Percentiles rank a stretch among this genome's conserved stretches.
Evolutionary conservation across 2,113 vertebrate genomes (phyloP).

Genomic region (Vimba vimba): DNA sequence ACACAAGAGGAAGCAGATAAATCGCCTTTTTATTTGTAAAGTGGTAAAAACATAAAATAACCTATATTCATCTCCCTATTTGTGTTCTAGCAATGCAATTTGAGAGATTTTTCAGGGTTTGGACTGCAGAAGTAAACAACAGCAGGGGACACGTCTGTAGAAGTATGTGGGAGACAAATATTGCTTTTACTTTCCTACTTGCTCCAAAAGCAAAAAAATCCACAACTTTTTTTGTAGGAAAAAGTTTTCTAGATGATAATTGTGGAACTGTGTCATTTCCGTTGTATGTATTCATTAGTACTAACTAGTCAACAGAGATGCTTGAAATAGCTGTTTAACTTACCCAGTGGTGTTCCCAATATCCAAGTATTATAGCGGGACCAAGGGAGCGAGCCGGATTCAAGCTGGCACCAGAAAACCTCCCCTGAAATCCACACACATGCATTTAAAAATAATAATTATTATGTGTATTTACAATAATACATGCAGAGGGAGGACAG

Average conservation of each 20-base stretch:
- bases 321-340: slow-evolving; percentile 53
- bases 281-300: too few relatives aligned
- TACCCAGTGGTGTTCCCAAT: slow-evolving; percentile 86
- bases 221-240: too few relatives aligned
- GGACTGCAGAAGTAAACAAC: neutral
- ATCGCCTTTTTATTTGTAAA: too few relatives aligned
- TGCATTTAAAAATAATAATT: neutral
- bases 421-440: slow-evolving; percentile 66
- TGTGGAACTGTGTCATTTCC: too few relatives aligned
- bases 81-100: neutral
- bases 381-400: slow-evolving; percentile 81
- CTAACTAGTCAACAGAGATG: neutral
- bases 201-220: neutral
- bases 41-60: neutral
- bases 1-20: neutral
- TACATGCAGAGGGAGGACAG: neutral
- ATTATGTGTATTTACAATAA: neutral
- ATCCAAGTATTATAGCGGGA: slow-evolving; percentile 79
- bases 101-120: neutral
- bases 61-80: neutral
- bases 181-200: neutral
- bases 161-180: neutral
- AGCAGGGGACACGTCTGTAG: neutral
- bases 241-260: too few relatives aligned
- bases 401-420: slow-evolving; percentile 82